Percentiles rank a stretch among this genome's conserved stretches.
Conservation (phyloP, 2,113 vertebrate genomes). For the Taurulus bubalis region DNA sequence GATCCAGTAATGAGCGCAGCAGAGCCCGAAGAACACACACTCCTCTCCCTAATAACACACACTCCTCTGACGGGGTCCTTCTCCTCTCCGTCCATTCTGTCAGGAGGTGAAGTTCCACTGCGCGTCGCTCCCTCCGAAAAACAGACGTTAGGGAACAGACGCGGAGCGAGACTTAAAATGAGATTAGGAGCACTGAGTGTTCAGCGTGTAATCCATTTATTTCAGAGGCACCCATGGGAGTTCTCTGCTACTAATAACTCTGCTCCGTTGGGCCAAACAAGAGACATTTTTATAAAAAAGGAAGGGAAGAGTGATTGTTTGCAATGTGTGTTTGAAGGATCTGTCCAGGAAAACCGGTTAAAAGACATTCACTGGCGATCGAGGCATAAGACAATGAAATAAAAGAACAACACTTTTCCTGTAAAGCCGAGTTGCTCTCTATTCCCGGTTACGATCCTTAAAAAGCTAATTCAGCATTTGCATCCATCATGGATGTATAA, state of each 20-base stretch:
- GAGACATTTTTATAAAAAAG: neutral
- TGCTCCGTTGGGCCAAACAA: conserved; percentile 39
- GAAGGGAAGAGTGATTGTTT: no score
- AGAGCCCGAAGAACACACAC: neutral
- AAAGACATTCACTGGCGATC: no score
- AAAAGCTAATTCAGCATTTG: no score
- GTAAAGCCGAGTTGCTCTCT: no score
- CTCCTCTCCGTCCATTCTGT: neutral
- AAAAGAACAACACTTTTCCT: no score
- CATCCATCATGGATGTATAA: no score
- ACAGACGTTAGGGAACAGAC: conserved; percentile 53
- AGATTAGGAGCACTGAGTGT: conserved; percentile 73
- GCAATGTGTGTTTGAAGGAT: no score
- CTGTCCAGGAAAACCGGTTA: no score
- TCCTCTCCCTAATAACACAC: neutral
- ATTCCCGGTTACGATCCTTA: no score
- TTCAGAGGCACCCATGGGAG: conserved; percentile 45
- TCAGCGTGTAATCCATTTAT: conserved; percentile 75
- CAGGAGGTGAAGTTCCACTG: neutral
- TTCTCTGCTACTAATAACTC: conserved; percentile 65
- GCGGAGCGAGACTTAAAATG: conserved; percentile 60
- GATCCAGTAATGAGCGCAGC: neutral
- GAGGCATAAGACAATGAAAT: no score
- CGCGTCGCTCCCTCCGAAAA: conserved; percentile 6
- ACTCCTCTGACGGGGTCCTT: neutral